Conservation (phyloP, 2,797 vertebrate genomes). For the Diplodus puntazzo region DNA sequence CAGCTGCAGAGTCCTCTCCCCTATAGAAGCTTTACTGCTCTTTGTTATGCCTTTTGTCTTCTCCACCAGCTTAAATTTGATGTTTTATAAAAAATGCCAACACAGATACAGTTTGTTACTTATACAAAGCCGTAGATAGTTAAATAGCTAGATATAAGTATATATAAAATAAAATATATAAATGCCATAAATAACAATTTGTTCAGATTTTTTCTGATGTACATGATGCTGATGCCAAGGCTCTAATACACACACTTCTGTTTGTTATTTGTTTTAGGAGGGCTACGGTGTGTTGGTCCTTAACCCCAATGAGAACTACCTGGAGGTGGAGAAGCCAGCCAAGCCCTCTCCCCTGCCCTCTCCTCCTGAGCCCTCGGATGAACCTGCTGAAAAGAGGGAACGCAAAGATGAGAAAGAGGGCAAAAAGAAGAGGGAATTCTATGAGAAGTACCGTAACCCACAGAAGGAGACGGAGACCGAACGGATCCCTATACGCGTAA, state of each 20-base stretch:
- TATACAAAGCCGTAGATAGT: background rate
- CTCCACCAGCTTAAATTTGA: background rate
- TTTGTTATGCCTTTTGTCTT: conserved; percentile 3
- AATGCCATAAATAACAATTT: background rate
- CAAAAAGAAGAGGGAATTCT: conserved; percentile 95
- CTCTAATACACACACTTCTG: conserved; percentile 6
- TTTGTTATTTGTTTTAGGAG: conserved; percentile 86
- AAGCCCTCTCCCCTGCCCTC: conserved; percentile 82
- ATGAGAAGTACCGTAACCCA: conserved; percentile 97
- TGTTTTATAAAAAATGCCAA: background rate
- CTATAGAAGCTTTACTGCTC: background rate
- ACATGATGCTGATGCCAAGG: background rate
- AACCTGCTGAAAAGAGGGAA: conserved; percentile 97
- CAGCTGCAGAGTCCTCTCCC: background rate
- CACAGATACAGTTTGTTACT: background rate
- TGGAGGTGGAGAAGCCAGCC: conserved; percentile 93
- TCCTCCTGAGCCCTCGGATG: conserved; percentile 89
- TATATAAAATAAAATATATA: background rate
- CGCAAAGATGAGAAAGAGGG: conserved; percentile 94
- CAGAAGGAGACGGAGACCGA: conserved; percentile 95
- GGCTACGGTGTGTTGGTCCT: conserved; percentile 96
- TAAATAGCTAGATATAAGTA: background rate
- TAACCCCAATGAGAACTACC: conserved; percentile 98
- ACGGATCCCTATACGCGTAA: conserved; percentile 94
- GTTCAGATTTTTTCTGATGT: background rate